Base-by-base conservation (phyloP, 2,113 vertebrate genomes). In the Blennius ocellaris region DNA sequence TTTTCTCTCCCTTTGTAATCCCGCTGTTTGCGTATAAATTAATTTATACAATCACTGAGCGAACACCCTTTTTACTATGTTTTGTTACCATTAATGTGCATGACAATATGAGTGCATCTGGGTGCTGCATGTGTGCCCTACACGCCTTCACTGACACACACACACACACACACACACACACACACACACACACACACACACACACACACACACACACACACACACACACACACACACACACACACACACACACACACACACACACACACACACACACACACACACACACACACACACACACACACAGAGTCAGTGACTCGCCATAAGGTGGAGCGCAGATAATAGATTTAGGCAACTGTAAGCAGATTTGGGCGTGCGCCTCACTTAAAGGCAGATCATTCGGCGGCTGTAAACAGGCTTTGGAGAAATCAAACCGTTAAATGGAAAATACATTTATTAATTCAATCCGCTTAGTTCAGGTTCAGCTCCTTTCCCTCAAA, bases 391-490 rank as follows among this genome's bases (percentile, higher is more conserved):
- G 91, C 90, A 91, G 91, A 91, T 93, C 87, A 92, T 88, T 92
- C 76, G 39, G 82, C 73, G 75, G 81, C 91, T 91, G 88, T 92
- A 94, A 93, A 93, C 90, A 93, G 91, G 92, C 90, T 93, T 94
- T 92, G 79, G 85, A 91, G 89, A 92, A 92, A 94, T 93, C 91
- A 93, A 90, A 92, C 86, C 87, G 81, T 92, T 94, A 92, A 93
- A 94, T 90, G 87, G 89, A 90, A 94, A 94, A 94, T 89, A 84
- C 88, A 91, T 93, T 93, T 94, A 94, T 93, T 94, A 93, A 91
- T 90, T 90, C 90, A 92, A 94, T 93, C 92, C 89, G 84, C 92
- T 94, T 94, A 94, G 92, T 93, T 93, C 92, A 92, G 93, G 92
- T 93, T 93, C 90, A 88, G 90, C 89, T 93, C 76, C 85, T 90